phyloP scores from a whole-genome alignment of 2,888 invertebrate genomes.

The Lepas anatifera region DNA sequence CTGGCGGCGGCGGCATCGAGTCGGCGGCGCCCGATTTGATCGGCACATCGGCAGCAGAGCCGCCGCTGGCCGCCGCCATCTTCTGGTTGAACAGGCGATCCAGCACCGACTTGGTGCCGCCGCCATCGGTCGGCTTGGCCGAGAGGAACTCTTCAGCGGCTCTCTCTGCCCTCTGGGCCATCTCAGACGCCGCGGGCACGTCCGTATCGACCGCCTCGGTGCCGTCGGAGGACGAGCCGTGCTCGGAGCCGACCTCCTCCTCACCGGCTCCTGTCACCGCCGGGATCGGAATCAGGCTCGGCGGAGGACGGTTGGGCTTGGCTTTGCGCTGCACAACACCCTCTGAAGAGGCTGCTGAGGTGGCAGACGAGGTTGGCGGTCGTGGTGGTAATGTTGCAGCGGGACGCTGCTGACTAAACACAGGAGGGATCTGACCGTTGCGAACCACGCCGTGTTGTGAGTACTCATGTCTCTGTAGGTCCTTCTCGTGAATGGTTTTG shows the following conservation, averaged over 20 bases:
- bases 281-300: slow-evolving; percentile 8
- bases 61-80: not conserved
- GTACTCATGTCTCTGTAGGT: slow-evolving; percentile 43
- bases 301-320: slow-evolving; percentile 12
- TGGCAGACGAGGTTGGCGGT: too few relatives aligned
- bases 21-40: too few relatives aligned
- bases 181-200: not conserved
- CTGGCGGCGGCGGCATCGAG: not conserved
- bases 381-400: too few relatives aligned
- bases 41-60: too few relatives aligned
- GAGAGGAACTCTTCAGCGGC: slow-evolving; percentile 7
- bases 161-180: slow-evolving; percentile 1
- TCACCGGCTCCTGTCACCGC: not conserved
- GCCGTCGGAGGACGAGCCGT: not conserved
- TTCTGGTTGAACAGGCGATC: slow-evolving; percentile 3
- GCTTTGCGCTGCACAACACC: too few relatives aligned
- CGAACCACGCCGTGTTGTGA: slow-evolving; percentile 33
- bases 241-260: not conserved
- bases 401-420: not conserved
- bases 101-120: not conserved
- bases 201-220: not conserved
- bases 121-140: not conserved
- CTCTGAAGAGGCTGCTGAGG: too few relatives aligned
- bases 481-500: slow-evolving; percentile 45
- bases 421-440: slow-evolving; percentile 15